Percentiles rank a stretch among this genome's conserved stretches.
Evolutionary conservation across 2,797 vertebrate species (phyloP).

Genomic region (Pyrocephalus nanus): DNA sequence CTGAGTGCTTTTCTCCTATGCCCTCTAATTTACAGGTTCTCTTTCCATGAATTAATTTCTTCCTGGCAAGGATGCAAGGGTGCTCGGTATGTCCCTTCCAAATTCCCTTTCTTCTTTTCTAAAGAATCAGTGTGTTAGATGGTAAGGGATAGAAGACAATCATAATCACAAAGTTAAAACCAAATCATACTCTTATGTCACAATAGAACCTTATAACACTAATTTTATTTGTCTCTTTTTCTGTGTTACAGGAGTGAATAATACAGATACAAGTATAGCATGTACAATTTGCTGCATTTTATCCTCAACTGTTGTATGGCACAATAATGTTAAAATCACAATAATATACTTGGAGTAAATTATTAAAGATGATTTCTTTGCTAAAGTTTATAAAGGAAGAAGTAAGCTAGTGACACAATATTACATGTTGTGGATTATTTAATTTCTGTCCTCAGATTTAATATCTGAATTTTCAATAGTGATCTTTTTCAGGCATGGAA

Average conservation of each 20-base stretch:
- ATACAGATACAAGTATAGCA: background rate
- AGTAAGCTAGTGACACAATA: accelerated
- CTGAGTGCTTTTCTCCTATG: background rate
- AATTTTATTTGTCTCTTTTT: background rate
- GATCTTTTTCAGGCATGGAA: background rate
- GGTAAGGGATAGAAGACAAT: background rate
- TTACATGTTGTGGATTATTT: background rate
- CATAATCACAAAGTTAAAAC: background rate
- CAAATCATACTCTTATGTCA: background rate
- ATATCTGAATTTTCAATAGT: background rate
- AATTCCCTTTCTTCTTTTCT: background rate
- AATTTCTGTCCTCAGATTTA: background rate
- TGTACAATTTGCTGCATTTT: background rate
- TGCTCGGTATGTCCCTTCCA: background rate
- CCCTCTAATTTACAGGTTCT: background rate
- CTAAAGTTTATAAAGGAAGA: background rate
- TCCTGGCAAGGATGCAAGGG: background rate
- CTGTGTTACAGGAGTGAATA: background rate
- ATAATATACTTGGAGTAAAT: background rate
- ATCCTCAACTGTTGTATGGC: background rate
- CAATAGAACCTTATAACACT: background rate
- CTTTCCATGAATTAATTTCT: background rate
- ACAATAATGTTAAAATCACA: background rate
- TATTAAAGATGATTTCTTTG: background rate
- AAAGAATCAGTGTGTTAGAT: background rate